phyloP scores from a whole-genome alignment of 2,797 vertebrate genomes.

The Coranthus polyacanthus region DNA sequence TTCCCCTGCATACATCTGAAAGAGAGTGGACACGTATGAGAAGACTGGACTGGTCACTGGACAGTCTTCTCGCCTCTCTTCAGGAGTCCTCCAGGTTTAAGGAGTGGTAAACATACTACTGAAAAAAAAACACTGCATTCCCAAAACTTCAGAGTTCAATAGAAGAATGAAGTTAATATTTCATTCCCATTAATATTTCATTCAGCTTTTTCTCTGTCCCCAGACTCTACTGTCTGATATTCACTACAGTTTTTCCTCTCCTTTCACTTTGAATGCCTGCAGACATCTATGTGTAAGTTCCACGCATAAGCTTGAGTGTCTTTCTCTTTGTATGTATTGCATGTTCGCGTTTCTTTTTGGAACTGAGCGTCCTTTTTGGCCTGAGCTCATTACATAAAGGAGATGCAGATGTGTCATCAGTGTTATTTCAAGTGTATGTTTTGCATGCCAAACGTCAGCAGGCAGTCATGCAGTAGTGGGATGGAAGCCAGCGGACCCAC shows the following conservation, averaged over 20 bases:
- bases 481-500: conserved; percentile 34
- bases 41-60: conserved; percentile 6
- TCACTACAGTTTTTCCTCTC: conserved; percentile 37
- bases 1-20: conserved; percentile 1
- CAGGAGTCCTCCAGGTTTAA: conserved; percentile 36
- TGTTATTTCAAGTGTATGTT: conserved; percentile 32
- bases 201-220: conserved; percentile 58
- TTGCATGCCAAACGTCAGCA: conserved; percentile 54
- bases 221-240: conserved; percentile 57
- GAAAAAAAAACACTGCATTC: conserved; percentile 57
- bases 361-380: conserved; percentile 26
- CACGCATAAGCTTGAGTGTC: conserved; percentile 14
- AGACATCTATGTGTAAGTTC: conserved; percentile 31
- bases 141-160: conserved; percentile 64
- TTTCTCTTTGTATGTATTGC: conserved; percentile 22
- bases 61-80: conserved; percentile 18
- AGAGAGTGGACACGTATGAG: conserved; percentile 8
- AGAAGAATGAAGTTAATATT: conserved; percentile 78
- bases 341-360: conserved; percentile 8
- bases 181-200: conserved; percentile 78
- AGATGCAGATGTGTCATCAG: conserved; percentile 37
- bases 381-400: conserved; percentile 40
- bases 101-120: conserved; percentile 37
- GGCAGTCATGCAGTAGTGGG: conserved; percentile 30
- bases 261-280: conserved; percentile 35